Percentiles rank a stretch among this genome's conserved stretches.
Evolutionary conservation across 2,888 invertebrate genomes (phyloP).

Genomic region (Cheilosia vulpina): DNA sequence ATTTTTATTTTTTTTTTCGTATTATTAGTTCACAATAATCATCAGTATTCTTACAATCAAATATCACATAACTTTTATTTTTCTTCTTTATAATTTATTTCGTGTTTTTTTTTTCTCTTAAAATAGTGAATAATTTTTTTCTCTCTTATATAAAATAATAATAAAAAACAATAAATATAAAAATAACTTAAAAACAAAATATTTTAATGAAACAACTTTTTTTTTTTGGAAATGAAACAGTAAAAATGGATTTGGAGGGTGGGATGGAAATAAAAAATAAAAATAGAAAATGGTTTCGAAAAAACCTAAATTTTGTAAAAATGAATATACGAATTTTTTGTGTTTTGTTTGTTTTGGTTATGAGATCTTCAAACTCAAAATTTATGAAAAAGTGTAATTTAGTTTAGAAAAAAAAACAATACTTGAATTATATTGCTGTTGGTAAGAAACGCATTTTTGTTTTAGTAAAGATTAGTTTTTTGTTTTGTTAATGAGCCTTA

Average conservation of each 20-base stretch:
- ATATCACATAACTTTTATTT: slow-evolving; percentile 81
- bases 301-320: slow-evolving; percentile 12
- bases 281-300: neutral
- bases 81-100: slow-evolving; percentile 19
- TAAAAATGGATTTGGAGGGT: slow-evolving; percentile 20
- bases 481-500: slow-evolving; percentile 34
- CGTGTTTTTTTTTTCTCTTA: slow-evolving; percentile 8
- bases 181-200: neutral
- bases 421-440: slow-evolving; percentile 36
- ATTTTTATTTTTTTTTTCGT: slow-evolving; percentile 28
- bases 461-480: slow-evolving; percentile 1
- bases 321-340: neutral
- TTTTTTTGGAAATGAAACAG: slow-evolving; percentile 9
- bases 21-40: slow-evolving; percentile 19
- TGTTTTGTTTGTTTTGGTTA: slow-evolving; percentile 24
- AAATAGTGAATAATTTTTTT: slow-evolving; percentile 8
- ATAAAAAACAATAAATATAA: slow-evolving; percentile 14
- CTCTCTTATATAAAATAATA: neutral
- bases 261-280: slow-evolving; percentile 27
- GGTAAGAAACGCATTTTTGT: slow-evolving; percentile 70
- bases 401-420: slow-evolving; percentile 15
- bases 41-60: slow-evolving; percentile 81
- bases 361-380: slow-evolving; percentile 66
- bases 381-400: slow-evolving; percentile 28
- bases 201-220: neutral